Evolutionary conservation across 2,888 invertebrate genomes (phyloP), one percentile per base, ranked within the genome.

Genomic region (Dicyrtoma fusca): DNA sequence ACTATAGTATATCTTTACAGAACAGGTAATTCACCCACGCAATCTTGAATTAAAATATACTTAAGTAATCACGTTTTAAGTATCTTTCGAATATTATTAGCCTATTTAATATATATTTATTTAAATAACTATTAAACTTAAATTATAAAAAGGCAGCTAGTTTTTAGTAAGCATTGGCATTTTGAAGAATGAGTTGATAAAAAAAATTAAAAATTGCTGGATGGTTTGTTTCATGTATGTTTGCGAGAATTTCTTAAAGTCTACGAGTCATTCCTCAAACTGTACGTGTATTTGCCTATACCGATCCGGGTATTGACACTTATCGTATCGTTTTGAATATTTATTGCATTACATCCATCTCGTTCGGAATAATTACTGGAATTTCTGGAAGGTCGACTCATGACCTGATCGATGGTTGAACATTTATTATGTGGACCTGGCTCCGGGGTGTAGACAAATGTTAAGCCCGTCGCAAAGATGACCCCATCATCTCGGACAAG

Each of bases 381-480:
- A 61, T 57, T 74, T 51, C 59, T 71, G n/a, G 59, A 44, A 1
- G 66, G 13, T 34, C 72, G 72, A 21, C 53, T 73, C 79, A 80
- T 77, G 17, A 77, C 77, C 44, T 76, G 72, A 49, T 79, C 80
- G 42, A 77, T 75, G 23, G 61, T 70, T 14, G 82, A 81, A 69
- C 81, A 82, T 72, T 81, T 82, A n/a, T 80, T 76, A 53, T 82
- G 79, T 2, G 82, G 82, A 11, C 85, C 85, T 2, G 85, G 85
- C 80, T 86, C 86, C 2, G 86, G 86, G 11, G 86, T 86, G 82
- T 88, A 87, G 42, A 86, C 86, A 81, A 88, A 88, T 11, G 85
- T 86, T 49, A 87, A 82, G 23, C 86, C 85, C 19, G 87, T 87
- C 53, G 86, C 83, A 81, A 86, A 88, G 78, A 88, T 87, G 55